phyloP scores from a whole-genome alignment of 2,888 invertebrate species.

The Cacoxenus indagator region DNA sequence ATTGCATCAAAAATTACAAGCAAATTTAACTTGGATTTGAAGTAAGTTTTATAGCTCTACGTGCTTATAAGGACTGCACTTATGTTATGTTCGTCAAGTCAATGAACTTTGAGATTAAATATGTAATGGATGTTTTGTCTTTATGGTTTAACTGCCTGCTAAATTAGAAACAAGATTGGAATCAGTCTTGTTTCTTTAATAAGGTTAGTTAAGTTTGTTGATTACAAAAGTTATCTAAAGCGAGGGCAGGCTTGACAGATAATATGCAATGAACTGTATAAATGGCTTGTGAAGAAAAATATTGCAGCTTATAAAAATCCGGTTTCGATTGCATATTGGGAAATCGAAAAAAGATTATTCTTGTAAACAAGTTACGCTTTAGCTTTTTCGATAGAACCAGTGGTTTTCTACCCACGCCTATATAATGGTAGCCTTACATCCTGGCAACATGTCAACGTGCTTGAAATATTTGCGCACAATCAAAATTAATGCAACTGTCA shows the following conservation, averaged over 20 bases:
- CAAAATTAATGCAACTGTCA: conserved; percentile 64
- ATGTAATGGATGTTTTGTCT: neutral
- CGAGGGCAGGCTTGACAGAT: too few relatives aligned
- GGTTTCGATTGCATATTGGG: too few relatives aligned
- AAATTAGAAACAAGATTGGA: neutral
- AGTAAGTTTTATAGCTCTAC: neutral
- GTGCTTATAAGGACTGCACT: neutral
- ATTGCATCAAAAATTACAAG: neutral
- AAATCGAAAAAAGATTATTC: too few relatives aligned
- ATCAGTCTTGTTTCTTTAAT: neutral
- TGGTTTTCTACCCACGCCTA: too few relatives aligned
- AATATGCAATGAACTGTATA: neutral
- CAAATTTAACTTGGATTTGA: neutral
- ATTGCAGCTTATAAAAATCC: too few relatives aligned
- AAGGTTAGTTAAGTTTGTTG: conserved; percentile 3
- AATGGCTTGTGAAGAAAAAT: neutral
- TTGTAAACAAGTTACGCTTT: too few relatives aligned
- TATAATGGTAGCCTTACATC: neutral
- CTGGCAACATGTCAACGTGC: conserved; percentile 29
- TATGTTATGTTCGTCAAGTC: neutral
- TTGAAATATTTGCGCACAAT: conserved; percentile 58
- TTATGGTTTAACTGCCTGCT: conserved; percentile 1
- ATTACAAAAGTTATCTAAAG: neutral
- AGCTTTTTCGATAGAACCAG: too few relatives aligned
- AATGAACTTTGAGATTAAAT: conserved; percentile 6